Evolutionary conservation across 2,888 invertebrate genomes (phyloP), one percentile per base, ranked within the genome.

Genomic region (Acanthoscelides obtectus): DNA sequence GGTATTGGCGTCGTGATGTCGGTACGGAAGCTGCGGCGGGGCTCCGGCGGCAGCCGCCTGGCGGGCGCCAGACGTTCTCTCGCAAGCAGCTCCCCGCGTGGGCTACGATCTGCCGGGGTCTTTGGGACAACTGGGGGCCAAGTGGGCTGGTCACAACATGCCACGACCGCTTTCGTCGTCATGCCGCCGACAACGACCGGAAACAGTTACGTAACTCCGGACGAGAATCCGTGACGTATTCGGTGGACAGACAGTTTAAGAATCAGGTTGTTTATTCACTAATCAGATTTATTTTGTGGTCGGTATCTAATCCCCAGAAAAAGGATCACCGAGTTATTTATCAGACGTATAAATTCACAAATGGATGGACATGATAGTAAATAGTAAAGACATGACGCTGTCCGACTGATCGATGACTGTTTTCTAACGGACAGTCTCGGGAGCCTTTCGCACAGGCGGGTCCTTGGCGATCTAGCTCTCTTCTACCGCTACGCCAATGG

Each of bases 51-150:
- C 45, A 45, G 83, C 75, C 81, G 72, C 70, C 82, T 80, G 78
- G 78, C 80, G 79, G 77, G 80, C 75, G 77, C 77, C 79, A 82
- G 75, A 74, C 75, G 77, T 77, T 72, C 77, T 75, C 74, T 75
- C 76, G 75, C 77, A 77, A 74, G n/a, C n/a, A n/a, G n/a, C n/a
- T 75, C 73, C 75, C 76, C 75, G 73, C 72, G 75, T 6, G 45
- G 45, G 45, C 45, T 45, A 6, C 45, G 45, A 17, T n/a, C n/a
- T n/a, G n/a, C n/a, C n/a, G 45, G 45, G 12, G 3, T 12, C 45
- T 45, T 25, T 3, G 45, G 45, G 45, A 12, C 12, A 12, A 6
- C 17, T 4, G 45, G 45, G 45, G 45, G 45, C 12, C 45, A 17
- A 17, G 45, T 12, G 45, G 45, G n/a, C n/a, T 17, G 45, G 45